Base-by-base conservation (phyloP, 2,797 vertebrate species). In the Limnodromus scolopaceus region DNA sequence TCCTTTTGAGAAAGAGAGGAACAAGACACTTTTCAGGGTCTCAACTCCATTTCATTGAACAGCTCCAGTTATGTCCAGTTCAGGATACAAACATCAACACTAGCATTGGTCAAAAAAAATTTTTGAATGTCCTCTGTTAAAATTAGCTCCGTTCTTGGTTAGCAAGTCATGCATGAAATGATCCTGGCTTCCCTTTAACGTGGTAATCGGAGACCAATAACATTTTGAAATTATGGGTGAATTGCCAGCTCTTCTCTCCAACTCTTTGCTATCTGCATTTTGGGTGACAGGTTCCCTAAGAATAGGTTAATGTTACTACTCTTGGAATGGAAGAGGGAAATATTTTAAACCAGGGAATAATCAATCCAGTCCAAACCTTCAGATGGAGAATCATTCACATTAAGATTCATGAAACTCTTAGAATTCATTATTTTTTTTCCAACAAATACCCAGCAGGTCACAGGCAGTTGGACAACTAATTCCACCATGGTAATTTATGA, bases 341-440 rank as follows among this genome's bases (percentile, higher is more conserved):
- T 71, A 83, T 64, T 92, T 95, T 57, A 80, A 93, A 92, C 45
- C 32, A 20, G 53, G 82, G 89, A 93, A 80, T 89, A 49, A 87
- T 87, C 55, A 94, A 43, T 65, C 75, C n/a, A 57, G 61, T 83
- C 68, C 69, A 89, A 85, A 77, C 39, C 58, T 89, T 55, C 86
- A 92, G 89, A 89, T 71, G 81, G 84, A 89, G 64, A 93, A 92
- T 85, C 61, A 89, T 51, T 94, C 41, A 89, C 64, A 83, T 64
- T 43, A 75, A 87, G 87, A 85, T 79, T 86, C 60, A 57, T 53
- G 27, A 91, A 95, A 71, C 30, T 49, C 55, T 38, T 43, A 20
- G 38, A 74, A 51, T 82, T 84, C 7, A 11, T 60, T 41, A 20
- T 71, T 84, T 87, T 71, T 41, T 71, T 74, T 34, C 53, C 24